A percentile compares a stretch with the other conserved stretches of the same genome.
phyloP scores from a whole-genome alignment of 2,888 invertebrate species.

The Drosophila planitibia region DNA sequence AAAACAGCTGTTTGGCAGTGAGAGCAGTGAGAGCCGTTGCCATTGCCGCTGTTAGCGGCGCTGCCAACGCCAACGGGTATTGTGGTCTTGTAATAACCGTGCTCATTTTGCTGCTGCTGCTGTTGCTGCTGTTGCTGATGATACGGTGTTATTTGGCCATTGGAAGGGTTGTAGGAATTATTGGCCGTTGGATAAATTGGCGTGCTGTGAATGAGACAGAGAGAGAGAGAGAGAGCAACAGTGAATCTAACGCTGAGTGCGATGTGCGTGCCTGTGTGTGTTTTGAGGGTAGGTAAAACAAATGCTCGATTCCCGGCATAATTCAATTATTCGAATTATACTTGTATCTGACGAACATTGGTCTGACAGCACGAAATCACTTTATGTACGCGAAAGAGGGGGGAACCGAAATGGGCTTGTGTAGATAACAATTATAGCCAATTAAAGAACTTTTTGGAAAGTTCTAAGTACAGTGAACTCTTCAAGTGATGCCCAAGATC shows the following conservation, averaged over 20 bases:
- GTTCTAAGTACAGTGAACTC: background rate
- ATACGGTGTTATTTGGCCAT: slow-evolving; percentile 80
- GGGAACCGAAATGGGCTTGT: background rate
- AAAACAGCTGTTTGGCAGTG: slow-evolving; percentile 75
- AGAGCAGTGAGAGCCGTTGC: slow-evolving; percentile 48
- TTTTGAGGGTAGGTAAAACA: slow-evolving; percentile 2
- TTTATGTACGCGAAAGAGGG: background rate
- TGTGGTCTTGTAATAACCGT: slow-evolving; percentile 81
- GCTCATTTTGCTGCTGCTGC: slow-evolving; percentile 52
- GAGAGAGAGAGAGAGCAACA: slow-evolving; percentile 33
- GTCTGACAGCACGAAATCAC: slow-evolving; percentile 14
- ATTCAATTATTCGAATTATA: slow-evolving; percentile 33
- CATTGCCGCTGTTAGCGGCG: slow-evolving; percentile 48
- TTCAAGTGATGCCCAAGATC: background rate
- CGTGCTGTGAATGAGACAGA: slow-evolving; percentile 65
- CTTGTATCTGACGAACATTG: slow-evolving; percentile 21
- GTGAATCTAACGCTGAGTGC: slow-evolving; percentile 38
- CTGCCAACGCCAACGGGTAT: slow-evolving; percentile 80
- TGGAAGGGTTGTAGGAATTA: slow-evolving; percentile 80
- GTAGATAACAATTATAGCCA: background rate
- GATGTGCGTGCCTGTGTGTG: slow-evolving; percentile 7
- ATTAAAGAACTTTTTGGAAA: background rate
- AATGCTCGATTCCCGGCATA: slow-evolving; percentile 26
- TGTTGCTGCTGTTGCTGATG: slow-evolving; percentile 58
- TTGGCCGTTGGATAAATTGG: slow-evolving; percentile 81